Base-by-base conservation (phyloP, 2,888 invertebrate species). In the Hemaris fuciformis region DNA sequence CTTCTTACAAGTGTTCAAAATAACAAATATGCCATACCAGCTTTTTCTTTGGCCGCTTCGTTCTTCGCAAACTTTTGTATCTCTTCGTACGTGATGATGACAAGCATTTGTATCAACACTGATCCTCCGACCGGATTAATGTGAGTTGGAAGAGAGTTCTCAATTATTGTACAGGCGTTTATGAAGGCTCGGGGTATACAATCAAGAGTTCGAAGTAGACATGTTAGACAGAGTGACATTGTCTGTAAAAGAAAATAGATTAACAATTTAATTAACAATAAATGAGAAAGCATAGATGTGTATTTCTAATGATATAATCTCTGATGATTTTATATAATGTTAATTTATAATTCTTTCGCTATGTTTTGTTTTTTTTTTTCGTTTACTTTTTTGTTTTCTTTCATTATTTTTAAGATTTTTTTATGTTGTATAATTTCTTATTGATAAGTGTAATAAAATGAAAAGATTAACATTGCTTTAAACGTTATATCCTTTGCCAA, bases 181-280 rank as follows among this genome's bases (percentile, higher is more conserved):
- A 87, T 95, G 82, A 95, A 93, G 13, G 96, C 90, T 73, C 96
- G 95, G 0, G 94, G 93, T 65, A 96, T 93, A 76, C 78, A 71
- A 18, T 60, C 60, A 27, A 60, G 3, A 3, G 25, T 38, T n/a
- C 60, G 46, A 1, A 41, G 41, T 7, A 60, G 23, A 6, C 95
- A 95, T 0, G 94, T 94, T 22, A 97, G 85, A 18, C 95, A 94
- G 63, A 97, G 89, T 0, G 96, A 95, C 95, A 96, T 96, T 13
- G 96, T 94, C 93, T 93, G 83, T 0, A 78, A 77, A 43, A 23
- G 45, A 46, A 8, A 60, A 25, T 7, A 23, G 42, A n/a, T n/a
- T n/a, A n/a, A n/a, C n/a, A n/a, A 23, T 1, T 7, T 31, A 59
- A 58, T n/a, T 20, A 31, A 60, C 48, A 59, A 31, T n/a, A n/a